These are phyloP conservation scores for Chaetoderma sp. DNA, from an alignment of 2,888 invertebrate species.

Conservation along the genomic window DNA sequence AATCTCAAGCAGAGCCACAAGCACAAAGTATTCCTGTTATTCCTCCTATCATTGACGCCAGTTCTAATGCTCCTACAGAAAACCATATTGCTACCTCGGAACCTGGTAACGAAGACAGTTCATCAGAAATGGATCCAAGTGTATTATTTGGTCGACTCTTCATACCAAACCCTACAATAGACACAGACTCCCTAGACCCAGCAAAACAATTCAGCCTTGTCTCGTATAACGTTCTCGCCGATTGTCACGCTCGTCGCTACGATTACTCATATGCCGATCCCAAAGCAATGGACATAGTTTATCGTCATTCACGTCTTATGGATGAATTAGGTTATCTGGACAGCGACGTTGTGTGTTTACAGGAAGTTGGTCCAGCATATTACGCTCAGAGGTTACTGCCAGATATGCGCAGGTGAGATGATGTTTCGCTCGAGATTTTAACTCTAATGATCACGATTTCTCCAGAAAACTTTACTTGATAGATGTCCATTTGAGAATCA, in stretches of 20 bases:
- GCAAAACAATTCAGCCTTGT: conserved; percentile 58
- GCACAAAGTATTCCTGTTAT: neutral
- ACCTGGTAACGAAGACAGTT: neutral
- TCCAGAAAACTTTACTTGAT: too few species aligned
- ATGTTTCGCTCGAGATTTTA: neutral
- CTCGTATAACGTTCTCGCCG: conserved; percentile 66
- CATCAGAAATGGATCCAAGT: neutral
- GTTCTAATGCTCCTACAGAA: neutral
- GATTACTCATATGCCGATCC: conserved; percentile 52
- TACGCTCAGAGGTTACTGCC: conserved; percentile 47
- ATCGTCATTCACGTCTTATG: conserved; percentile 56
- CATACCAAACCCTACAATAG: conserved; percentile 46
- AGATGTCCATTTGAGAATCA: too few species aligned
- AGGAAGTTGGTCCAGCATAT: conserved; percentile 62
- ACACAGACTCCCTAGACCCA: conserved; percentile 32
- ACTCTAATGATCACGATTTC: too few species aligned
- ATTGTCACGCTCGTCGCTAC: conserved; percentile 55
- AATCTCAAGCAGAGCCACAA: neutral
- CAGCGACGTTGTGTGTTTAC: conserved; percentile 66
- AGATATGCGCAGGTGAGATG: conserved; percentile 48
- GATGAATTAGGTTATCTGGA: conserved; percentile 59
- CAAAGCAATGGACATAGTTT: conserved; percentile 48
- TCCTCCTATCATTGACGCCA: too few species aligned
- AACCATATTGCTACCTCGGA: neutral
- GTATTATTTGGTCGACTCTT: conserved; percentile 48